Conservation (phyloP, 2,888 invertebrate species). For the Agapostemon virescens region DNA sequence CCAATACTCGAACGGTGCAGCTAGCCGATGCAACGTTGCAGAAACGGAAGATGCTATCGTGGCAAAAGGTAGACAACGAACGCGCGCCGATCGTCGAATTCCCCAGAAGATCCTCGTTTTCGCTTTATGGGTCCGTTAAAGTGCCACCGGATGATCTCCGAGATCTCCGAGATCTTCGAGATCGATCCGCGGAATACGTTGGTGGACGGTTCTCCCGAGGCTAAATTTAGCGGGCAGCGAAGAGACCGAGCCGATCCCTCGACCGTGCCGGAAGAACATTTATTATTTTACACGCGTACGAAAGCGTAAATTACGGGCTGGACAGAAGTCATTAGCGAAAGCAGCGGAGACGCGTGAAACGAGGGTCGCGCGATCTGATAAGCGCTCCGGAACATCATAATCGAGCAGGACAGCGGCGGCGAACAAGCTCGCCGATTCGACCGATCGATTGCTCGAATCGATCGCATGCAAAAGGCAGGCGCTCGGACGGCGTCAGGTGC, state of each 20-base stretch:
- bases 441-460: slow-evolving; percentile 37
- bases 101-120: neutral
- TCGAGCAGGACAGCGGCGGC: slow-evolving; percentile 40
- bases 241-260: neutral
- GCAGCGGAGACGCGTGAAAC: slow-evolving; percentile 28
- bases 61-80: neutral
- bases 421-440: slow-evolving; percentile 34
- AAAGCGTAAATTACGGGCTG: slow-evolving; percentile 28
- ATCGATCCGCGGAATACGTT: neutral
- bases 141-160: neutral
- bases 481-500: neutral
- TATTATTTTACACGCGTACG: slow-evolving; percentile 26
- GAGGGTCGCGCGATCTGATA: slow-evolving; percentile 65
- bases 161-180: neutral
- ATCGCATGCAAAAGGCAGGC: slow-evolving; percentile 51
- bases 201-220: neutral
- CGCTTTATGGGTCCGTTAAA: slow-evolving; percentile 1
- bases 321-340: slow-evolving; percentile 36
- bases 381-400: slow-evolving; percentile 60
- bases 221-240: neutral
- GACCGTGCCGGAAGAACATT: slow-evolving; percentile 35
- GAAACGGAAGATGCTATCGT: slow-evolving; percentile 7
- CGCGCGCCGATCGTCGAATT: neutral
- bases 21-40: neutral
- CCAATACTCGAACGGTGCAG: neutral